Evolutionary conservation across 2,888 invertebrate genomes (phyloP), one percentile per base, ranked within the genome.

Genomic region (Macrophya alboannulata): DNA sequence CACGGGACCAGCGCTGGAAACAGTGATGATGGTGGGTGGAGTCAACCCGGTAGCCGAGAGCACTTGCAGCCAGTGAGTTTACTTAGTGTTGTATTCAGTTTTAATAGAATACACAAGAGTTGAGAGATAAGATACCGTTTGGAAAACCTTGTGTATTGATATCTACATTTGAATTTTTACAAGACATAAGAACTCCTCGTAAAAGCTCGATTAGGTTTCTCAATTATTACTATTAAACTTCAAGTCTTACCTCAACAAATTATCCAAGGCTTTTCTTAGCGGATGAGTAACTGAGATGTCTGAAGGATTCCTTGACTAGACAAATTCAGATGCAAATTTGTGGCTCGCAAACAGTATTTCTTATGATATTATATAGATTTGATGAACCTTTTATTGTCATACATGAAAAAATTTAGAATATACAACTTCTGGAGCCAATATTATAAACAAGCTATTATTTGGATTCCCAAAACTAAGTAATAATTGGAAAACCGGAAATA

Each of bases 31-130:
- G 94, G 93, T 84, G 94, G 92, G 17, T 95, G 95, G 94, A 95
- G 95, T 90, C 95, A 95, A 92, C 95, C 95, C 71, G 95, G 94
- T 65, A 95, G 95, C 87, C 94, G 95, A 89, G 95, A 95, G 91
- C 94, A 94, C 86, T 94, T 95, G 71, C 95, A 95, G 90, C 94
- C 95, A 87, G 94, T 94, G 90, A 91, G 91, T 89, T 65, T 51
- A 10, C 25, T 82, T 21, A 40, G 37, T 43, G n/a, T 72, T 43
- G 40, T 43, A 72, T 43, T 72, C 17, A 10, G 40, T 59, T 59
- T 40, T 62, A 9, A 62, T 51, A 31, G 2, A 17, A 31, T 12
- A 51, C 6, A 76, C 21, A 15, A 4, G n/a, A 77, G 51, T 77
- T 17, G 12, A 4, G 8, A 45, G 72, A 40, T 71, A 25, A 31